Percentiles rank a stretch among this genome's conserved stretches.
Evolutionary conservation across 2,888 invertebrate genomes (phyloP).

Genomic region (Ophioninae sp.): DNA sequence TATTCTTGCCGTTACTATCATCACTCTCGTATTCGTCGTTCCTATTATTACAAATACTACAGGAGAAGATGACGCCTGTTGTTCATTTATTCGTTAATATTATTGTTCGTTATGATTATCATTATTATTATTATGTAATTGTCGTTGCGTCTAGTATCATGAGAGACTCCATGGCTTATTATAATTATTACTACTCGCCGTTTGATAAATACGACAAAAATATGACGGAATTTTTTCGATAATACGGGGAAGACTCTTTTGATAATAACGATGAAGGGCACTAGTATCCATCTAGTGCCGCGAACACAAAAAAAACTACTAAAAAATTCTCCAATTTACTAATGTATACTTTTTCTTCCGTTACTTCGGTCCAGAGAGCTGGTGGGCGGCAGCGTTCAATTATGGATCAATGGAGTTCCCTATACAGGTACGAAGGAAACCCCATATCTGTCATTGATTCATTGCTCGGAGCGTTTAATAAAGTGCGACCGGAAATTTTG

Average conservation of each 20-base stretch:
- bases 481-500: background rate
- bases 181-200: too few species aligned
- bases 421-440: constrained; percentile 52
- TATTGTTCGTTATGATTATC: too few species aligned
- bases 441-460: background rate
- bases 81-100: too few species aligned
- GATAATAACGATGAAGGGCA: background rate
- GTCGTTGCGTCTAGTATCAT: too few species aligned
- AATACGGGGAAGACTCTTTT: background rate
- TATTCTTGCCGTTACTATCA: background rate
- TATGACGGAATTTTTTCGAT: too few species aligned
- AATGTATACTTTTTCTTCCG: constrained; percentile 2
- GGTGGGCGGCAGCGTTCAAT: constrained; percentile 41
- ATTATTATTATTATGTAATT: too few species aligned
- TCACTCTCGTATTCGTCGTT: background rate
- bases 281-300: background rate
- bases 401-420: constrained; percentile 59
- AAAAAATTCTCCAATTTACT: background rate
- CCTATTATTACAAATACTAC: background rate
- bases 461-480: background rate
- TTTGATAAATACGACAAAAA: too few species aligned
- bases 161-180: too few species aligned
- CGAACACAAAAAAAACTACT: background rate
- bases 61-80: too few species aligned
- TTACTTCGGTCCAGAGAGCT: constrained; percentile 35